Base-by-base conservation (phyloP, 2,797 vertebrate species). In the Cetoscarus ocellatus region DNA sequence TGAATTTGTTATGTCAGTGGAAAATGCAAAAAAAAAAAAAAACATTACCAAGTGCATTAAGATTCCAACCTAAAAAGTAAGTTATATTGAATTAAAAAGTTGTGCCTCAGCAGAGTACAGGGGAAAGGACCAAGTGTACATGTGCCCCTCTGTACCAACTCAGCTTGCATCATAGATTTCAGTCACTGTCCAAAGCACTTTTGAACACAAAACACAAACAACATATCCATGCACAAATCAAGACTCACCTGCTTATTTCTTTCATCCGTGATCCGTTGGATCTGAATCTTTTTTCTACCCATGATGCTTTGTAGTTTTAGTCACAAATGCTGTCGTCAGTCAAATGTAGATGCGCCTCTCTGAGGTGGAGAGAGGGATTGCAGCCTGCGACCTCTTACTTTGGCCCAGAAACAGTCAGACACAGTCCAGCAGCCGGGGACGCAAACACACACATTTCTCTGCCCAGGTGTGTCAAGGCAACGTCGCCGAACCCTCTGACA, bases 271-370 rank as follows among this genome's bases (percentile, higher is more conserved):
- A 98, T 98, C 93, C 96, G 91, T 88, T 98, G 96, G 87, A 98
- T 98, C 94, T 98, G 97, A 86, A 97, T 98, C 95, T 98, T 98
- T 96, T 98, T 98, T 65, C 97, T 96, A 87, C 97, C 97, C 97
- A 98, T 98, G 88, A 91, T 96, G 88, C 81, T 83, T 89, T 70
- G 83, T 50, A 68, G 84, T 85, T 43, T 73, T 51, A 51, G 73
- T 76, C 70, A 85, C 79, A 66, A 88, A 85, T 8, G 72, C 68
- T 54, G 70, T 27, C 70, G 82, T 91, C 84, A 75, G 73, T 91
- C 70, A 81, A 87, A 72, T 72, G 65, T 61, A 86, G 77, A 85
- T 77, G 54, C 17, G 78, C 62, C 83, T 90, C 80, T 88, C 66
- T 19, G 73, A 77, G 54, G 79, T 55, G 59, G 73, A 80, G 73